A percentile compares a stretch with the other conserved stretches of the same genome.
phyloP scores from a whole-genome alignment of 1,140 invertebrate genomes.

The Ceratoteleas bidentatus region DNA sequence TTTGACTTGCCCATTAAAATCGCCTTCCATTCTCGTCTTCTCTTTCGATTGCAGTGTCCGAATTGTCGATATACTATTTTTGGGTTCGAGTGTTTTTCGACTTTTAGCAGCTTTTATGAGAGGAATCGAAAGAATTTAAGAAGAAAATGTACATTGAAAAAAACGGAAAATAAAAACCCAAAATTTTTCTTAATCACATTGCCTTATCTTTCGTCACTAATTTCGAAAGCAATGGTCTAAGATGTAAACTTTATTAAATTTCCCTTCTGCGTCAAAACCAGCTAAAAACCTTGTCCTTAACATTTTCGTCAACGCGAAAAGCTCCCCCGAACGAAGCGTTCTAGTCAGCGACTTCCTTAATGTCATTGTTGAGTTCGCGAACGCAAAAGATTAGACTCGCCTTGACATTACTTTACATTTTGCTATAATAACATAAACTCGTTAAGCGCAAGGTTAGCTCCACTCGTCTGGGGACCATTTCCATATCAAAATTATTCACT shows the following conservation, averaged over 20 bases:
- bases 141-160: too few relatives aligned
- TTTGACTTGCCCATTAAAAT: slow-evolving; percentile 52
- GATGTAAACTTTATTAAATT: too few relatives aligned
- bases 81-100: too few relatives aligned
- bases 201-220: too few relatives aligned
- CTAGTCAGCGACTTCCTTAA: slow-evolving; percentile 18
- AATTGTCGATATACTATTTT: neutral
- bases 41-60: neutral
- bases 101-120: too few relatives aligned
- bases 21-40: slow-evolving; percentile 20
- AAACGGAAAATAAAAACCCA: too few relatives aligned
- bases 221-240: too few relatives aligned
- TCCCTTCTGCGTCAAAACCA: too few relatives aligned
- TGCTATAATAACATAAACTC: slow-evolving; percentile 24
- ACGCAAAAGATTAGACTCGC: slow-evolving; percentile 26
- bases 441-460: slow-evolving; percentile 27
- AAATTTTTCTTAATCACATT: too few relatives aligned
- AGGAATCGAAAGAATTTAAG: too few relatives aligned
- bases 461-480: slow-evolving; percentile 21
- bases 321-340: too few relatives aligned
- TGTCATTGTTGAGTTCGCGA: slow-evolving; percentile 21
- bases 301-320: slow-evolving; percentile 1
- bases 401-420: slow-evolving; percentile 37
- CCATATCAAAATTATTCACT: slow-evolving; percentile 28
- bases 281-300: too few relatives aligned